Conservation (phyloP, 2,888 invertebrate genomes). For the Ernsta delagoae region DNA sequence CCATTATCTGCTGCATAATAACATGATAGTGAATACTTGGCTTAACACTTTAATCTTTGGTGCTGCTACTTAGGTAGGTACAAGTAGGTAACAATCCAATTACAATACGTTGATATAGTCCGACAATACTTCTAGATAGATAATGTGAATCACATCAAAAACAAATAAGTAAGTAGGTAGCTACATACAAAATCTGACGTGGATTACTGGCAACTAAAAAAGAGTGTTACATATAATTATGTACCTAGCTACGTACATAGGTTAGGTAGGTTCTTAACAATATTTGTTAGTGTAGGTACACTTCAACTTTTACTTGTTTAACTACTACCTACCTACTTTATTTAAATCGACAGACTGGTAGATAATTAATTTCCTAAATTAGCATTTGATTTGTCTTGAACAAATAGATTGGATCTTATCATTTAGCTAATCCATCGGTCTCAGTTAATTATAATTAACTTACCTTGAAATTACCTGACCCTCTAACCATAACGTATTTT, state of each 20-base stretch:
- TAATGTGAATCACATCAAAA: slow-evolving; percentile 1
- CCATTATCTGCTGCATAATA: no score
- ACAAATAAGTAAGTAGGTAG: background rate
- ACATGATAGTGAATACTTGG: no score
- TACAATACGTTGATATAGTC: background rate
- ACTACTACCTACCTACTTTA: no score
- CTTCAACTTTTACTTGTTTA: no score
- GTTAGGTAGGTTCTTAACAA: no score
- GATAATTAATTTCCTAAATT: background rate
- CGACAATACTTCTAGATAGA: background rate
- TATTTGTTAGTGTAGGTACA: no score
- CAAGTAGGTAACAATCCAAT: no score
- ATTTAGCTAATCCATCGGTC: background rate
- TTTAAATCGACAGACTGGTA: no score
- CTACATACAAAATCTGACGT: background rate
- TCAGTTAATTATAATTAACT: background rate
- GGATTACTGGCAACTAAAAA: slow-evolving; percentile 4
- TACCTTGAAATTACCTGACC: no score
- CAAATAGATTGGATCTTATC: background rate
- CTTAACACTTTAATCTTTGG: no score
- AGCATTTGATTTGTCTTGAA: background rate
- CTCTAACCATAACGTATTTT: background rate
- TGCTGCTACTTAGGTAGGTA: background rate
- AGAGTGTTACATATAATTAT: background rate
- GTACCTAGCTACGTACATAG: no score